Base-by-base conservation (phyloP, 2,797 vertebrate genomes). In the Petrocephalus schoutedeni region DNA sequence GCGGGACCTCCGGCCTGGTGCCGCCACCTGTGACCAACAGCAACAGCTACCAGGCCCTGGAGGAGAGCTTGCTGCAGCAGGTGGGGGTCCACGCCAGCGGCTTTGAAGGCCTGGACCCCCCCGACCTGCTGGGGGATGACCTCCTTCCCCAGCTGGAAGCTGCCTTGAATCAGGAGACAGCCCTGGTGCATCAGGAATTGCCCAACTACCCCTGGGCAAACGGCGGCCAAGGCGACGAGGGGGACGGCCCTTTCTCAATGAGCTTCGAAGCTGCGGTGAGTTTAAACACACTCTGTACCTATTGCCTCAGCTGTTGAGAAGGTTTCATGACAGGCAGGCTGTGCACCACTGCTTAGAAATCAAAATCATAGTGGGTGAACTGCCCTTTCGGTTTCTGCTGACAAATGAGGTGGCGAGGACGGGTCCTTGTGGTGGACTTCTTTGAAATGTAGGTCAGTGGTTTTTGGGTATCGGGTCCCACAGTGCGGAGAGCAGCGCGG, bases 101-200 rank as follows among this genome's bases (percentile, higher is more conserved):
- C 8, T 97, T 99, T 92, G 97, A 96, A 59, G 96, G 94, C 86
- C 95, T 99, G 89, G 97, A 97, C 88, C 96, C 97, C 0, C 97
- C 97, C 59, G 96, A 97, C 92, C 97, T 99, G 86, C 94, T 99
- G 90, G 98, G 96, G 87, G 98, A 98, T 91, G 96, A 95, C 86
- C 96, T 99, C 3, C 94, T 99, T 89, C 97, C 97, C 3, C 97
- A 98, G 89, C 97, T 99, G 1, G 97, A 98, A 89, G 97, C 97
- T 88, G 92, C 96, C 0, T 96, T 98, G 91, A 97, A 95, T 91
- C 97, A 97, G 89, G 95, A 96, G 88, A 93, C 92, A 92, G 94
- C 95, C 89, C 93, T 71, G 8, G 59, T 94, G 53, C 92, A 95
- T 41, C 96, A 97, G 56, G 95, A 95, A 19, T 95, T 94, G 74